Conservation (phyloP, 2,113 vertebrate genomes). For the Saccopteryx leptura region DNA sequence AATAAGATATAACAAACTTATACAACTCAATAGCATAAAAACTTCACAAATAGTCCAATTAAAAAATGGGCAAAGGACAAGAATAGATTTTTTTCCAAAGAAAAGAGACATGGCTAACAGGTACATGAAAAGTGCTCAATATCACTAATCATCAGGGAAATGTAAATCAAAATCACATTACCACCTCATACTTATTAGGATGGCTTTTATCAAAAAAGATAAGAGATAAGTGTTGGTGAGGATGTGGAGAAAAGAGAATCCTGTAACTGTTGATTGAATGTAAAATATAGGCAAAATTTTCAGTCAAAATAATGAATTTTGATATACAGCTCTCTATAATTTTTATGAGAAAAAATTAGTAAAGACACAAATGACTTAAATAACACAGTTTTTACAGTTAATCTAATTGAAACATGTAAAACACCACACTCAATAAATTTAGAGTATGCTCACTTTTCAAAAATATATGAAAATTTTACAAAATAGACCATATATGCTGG, state of each 20-base stretch:
- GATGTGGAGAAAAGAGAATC: neutral
- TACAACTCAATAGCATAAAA: neutral
- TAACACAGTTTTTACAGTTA: neutral
- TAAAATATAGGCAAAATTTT: neutral
- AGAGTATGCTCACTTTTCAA: neutral
- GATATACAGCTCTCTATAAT: neutral
- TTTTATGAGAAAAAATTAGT: neutral
- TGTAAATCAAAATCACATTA: neutral
- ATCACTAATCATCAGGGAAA: neutral
- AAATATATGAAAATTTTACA: neutral
- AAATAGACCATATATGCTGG: neutral
- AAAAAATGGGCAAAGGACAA: neutral
- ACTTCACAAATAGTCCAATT: neutral
- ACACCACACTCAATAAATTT: neutral
- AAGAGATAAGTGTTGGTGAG: neutral
- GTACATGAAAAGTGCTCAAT: neutral
- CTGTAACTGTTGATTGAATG: neutral
- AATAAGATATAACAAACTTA: neutral
- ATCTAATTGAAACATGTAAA: conserved; percentile 15
- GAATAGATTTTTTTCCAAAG: neutral
- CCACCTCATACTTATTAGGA: neutral
- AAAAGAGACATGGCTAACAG: neutral
- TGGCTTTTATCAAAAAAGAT: neutral
- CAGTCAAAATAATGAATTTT: neutral
- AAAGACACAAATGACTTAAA: neutral